Evolutionary conservation across 2,888 invertebrate species (phyloP).

Genomic region (Corbicula japonica): DNA sequence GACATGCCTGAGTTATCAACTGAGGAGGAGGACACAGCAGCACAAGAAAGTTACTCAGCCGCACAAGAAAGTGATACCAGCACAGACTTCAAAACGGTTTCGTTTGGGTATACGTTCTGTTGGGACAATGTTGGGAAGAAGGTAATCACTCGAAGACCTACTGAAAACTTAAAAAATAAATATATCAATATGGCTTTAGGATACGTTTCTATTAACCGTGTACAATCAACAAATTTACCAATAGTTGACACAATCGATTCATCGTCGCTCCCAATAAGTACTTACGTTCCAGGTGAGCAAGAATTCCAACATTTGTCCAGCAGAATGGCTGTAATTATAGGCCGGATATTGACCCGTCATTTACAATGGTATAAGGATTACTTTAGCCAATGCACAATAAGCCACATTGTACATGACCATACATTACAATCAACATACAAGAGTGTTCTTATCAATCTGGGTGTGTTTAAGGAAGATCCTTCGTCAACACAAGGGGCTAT

Average conservation of each 20-base stretch:
- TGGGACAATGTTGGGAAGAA: constrained; percentile 36
- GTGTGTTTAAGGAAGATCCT: constrained; percentile 49
- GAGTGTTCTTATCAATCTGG: constrained; percentile 47
- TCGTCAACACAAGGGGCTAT: constrained; percentile 46
- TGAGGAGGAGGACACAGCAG: no score
- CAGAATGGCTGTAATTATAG: constrained; percentile 41
- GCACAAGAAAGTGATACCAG: no score
- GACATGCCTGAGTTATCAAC: no score
- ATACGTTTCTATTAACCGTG: constrained; percentile 41
- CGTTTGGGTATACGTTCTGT: constrained; percentile 14
- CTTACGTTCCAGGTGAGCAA: constrained; percentile 17
- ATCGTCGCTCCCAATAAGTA: constrained; percentile 10
- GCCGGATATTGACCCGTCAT: constrained; percentile 33
- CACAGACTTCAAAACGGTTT: no score
- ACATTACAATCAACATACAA: constrained; percentile 25
- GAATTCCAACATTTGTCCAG: constrained; percentile 12
- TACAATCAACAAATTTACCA: constrained; percentile 10
- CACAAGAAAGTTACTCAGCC: no score
- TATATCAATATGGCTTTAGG: constrained; percentile 46
- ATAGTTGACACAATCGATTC: constrained; percentile 14
- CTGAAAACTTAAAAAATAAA: constrained; percentile 29
- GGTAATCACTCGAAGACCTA: constrained; percentile 17
- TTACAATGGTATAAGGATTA: constrained; percentile 43
- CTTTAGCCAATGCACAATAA: constrained; percentile 10
- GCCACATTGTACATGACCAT: constrained; percentile 48